Conservation (phyloP, 2,888 invertebrate species). For the Tetheella fluctuosa region DNA sequence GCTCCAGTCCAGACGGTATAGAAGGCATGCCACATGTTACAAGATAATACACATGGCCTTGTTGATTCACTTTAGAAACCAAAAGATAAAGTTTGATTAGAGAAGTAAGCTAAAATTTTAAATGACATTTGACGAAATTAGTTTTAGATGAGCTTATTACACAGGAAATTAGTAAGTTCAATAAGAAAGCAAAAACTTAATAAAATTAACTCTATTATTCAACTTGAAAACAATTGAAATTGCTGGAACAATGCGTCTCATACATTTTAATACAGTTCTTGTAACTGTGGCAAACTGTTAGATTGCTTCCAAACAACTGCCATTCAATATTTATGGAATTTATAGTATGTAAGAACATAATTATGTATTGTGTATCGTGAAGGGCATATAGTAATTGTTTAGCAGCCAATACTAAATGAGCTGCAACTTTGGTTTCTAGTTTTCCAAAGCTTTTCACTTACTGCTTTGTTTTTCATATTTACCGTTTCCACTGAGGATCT, state of each 20-base stretch:
- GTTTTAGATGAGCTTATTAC: background rate
- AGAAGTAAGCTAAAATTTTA: background rate
- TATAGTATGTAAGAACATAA: background rate
- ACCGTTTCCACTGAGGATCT: background rate
- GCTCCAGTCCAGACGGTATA: no score
- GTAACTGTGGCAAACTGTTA: slow-evolving; percentile 50
- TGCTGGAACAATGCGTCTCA: slow-evolving; percentile 61
- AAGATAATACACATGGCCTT: no score
- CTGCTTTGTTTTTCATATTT: background rate
- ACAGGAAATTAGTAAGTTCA: background rate
- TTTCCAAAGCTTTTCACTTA: background rate
- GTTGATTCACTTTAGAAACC: background rate
- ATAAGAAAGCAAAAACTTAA: background rate
- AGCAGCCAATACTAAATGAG: background rate
- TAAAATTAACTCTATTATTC: background rate
- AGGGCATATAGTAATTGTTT: background rate
- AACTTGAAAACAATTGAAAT: slow-evolving; percentile 35
- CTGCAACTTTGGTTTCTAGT: background rate
- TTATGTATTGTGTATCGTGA: background rate
- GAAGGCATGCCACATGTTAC: background rate
- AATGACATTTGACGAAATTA: background rate
- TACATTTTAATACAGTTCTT: slow-evolving; percentile 63
- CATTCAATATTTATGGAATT: slow-evolving; percentile 28
- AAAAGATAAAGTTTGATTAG: no score
- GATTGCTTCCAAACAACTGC: slow-evolving; percentile 43